Conservation (phyloP, 2,113 vertebrate genomes). For the Pseudois nayaur region DNA sequence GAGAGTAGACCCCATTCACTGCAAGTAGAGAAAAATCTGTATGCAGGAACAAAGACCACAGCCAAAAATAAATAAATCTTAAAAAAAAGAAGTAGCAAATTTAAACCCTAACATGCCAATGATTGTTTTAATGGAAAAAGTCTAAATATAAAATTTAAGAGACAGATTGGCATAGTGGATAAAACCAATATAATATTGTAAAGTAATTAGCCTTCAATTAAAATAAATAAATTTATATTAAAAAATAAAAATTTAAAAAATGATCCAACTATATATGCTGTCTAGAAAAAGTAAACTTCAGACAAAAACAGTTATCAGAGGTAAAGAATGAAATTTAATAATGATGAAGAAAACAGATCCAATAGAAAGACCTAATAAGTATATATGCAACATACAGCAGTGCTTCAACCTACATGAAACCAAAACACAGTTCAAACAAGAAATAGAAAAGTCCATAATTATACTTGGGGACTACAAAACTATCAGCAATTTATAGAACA, state of each 20-base stretch:
- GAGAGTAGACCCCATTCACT: background rate
- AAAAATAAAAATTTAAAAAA: no score
- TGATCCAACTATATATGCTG: background rate
- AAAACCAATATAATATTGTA: background rate
- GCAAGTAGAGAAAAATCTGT: background rate
- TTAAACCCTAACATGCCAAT: background rate
- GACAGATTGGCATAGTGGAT: background rate
- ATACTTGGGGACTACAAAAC: background rate
- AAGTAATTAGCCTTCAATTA: no score
- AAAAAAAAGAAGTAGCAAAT: background rate
- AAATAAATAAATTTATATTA: no score
- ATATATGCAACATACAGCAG: background rate
- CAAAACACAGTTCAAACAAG: background rate
- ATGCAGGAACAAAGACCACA: background rate
- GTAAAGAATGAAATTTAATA: background rate
- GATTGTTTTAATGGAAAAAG: background rate
- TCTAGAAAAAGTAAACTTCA: background rate
- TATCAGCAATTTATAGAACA: background rate
- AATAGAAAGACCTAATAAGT: background rate
- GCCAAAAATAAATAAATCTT: background rate
- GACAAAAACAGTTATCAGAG: background rate
- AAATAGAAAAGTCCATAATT: background rate
- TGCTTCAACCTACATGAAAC: background rate
- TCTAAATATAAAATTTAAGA: background rate
- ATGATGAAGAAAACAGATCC: background rate